Base-by-base conservation (phyloP, 53 echinoderm and acorn worm species). In the Mesocentrotus franciscanus region DNA sequence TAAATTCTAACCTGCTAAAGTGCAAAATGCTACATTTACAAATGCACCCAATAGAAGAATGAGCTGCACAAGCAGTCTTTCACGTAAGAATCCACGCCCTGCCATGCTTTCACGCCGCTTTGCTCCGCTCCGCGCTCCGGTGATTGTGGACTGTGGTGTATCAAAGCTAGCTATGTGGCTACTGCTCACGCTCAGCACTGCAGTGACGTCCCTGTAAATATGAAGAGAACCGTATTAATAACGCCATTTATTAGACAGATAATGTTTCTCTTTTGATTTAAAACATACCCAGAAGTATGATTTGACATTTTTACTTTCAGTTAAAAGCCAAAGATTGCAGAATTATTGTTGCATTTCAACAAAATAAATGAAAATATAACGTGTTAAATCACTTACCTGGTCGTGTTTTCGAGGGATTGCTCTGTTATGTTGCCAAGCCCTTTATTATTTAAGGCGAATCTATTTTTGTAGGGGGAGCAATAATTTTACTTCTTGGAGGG, bases 91-190 rank as follows among this genome's bases (percentile, higher is more conserved):
- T 32, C 90, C 58, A 90, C 90, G 90, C 90, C 90, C 90, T 90
- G 27, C 90, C 60, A 60, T 60, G 59, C 60, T 90, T 90, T 95
- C 60, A 71, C 72, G 87, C 39, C 59, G 83, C 90, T 90, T 59
- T 27, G 90, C 59, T 90, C 30, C 29, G 90, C 60, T 90, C n/a
- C n/a, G n/a, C n/a, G n/a, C n/a, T n/a, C n/a, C n/a, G n/a, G n/a
- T n/a, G n/a, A n/a, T n/a, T n/a, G n/a, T n/a, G n/a, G 89, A 57
- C 17, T 42, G 79, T 15, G 30, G 39, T 79, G 39, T 35, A 79
- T 36, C 17, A 79, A 35, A 35, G 14, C 4, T 39, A 35, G 74
- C 27, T 10, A 30, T 15, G 4, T 42, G 8, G 81, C 36, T 35
- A 35, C 7, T n/a, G 36, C 22, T 1, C 42, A 36, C 36, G 36